Conservation (phyloP, 2,888 invertebrate species). For the Diadegma fenestrale region DNA sequence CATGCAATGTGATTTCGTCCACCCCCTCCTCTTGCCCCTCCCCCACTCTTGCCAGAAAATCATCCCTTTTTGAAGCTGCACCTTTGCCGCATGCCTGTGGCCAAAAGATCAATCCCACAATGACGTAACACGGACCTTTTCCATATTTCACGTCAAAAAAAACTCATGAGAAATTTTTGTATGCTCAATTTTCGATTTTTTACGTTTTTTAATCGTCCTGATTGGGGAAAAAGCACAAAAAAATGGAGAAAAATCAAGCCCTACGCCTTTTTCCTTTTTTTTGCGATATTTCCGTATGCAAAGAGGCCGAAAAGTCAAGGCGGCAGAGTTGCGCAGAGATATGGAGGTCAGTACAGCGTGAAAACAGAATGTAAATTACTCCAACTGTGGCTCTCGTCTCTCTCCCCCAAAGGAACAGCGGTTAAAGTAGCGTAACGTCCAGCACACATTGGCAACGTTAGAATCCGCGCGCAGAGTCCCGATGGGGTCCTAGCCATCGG, state of each 20-base stretch:
- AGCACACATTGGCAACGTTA: conserved; percentile 38
- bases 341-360: conserved; percentile 84
- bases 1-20: conserved; percentile 65
- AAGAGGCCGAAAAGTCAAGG: neutral
- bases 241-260: no score
- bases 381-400: conserved; percentile 47
- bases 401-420: conserved; percentile 28
- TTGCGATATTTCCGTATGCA: neutral
- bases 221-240: neutral
- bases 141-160: neutral
- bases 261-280: neutral
- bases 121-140: neutral
- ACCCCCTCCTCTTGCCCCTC: no score
- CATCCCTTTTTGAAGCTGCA: conserved; percentile 24
- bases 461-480: conserved; percentile 32
- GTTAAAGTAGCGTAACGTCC: conserved; percentile 60
- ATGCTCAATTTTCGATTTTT: neutral
- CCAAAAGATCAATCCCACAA: conserved; percentile 32
- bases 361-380: conserved; percentile 84
- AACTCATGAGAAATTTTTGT: neutral
- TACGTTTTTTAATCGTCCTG: neutral
- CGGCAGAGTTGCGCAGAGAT: conserved; percentile 66
- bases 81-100: conserved; percentile 15
- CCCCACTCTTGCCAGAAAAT: neutral
- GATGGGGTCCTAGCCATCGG: conserved; percentile 66